Percentiles rank a stretch among this genome's conserved stretches.
These are phyloP conservation scores for Gymnobelideus leadbeateri DNA, from an alignment of 2,113 vertebrate species.

Conservation along the genomic window DNA sequence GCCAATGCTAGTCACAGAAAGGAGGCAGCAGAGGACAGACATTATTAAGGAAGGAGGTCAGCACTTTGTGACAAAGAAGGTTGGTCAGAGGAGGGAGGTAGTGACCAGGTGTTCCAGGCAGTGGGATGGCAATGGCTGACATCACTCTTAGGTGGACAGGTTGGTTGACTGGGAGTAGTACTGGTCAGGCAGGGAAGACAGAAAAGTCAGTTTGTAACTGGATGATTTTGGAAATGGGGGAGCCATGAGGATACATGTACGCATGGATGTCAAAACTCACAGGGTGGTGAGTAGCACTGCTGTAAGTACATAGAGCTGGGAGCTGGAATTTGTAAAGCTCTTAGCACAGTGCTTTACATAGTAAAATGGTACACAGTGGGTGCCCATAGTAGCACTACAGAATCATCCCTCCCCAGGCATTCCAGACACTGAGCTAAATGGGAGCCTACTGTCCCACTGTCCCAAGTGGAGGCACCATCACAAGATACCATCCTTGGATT, in stretches of 20 bases:
- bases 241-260: neutral
- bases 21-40: neutral
- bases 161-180: no score
- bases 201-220: neutral
- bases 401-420: constrained; percentile 33
- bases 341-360: no score
- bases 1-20: neutral
- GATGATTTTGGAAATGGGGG: neutral
- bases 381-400: constrained; percentile 22
- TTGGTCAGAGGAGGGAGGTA: neutral
- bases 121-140: neutral
- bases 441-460: neutral
- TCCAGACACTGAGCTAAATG: constrained; percentile 3
- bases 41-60: neutral
- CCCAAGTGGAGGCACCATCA: neutral
- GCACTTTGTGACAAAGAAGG: no score
- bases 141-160: neutral
- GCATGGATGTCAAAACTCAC: neutral
- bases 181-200: neutral
- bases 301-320: no score
- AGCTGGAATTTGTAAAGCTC: no score
- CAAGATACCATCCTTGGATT: constrained; percentile 58
- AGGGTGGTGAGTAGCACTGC: neutral
- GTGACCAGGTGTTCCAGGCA: neutral
- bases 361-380: no score